phyloP scores from a whole-genome alignment of 2,113 vertebrate genomes.

The Probosciger aterrimus region DNA sequence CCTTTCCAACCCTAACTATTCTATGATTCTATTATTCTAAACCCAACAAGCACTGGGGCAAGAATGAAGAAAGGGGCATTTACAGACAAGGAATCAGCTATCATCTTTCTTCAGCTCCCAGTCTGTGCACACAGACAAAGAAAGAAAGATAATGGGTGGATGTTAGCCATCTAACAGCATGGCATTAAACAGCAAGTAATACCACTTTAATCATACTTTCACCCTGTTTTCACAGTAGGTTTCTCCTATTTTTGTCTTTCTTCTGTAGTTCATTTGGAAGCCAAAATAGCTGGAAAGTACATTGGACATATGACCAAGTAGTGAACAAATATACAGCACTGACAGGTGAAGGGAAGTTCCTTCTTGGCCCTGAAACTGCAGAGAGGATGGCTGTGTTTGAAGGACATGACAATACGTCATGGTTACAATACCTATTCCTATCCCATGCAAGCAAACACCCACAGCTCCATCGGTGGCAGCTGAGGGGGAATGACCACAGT shows the following conservation, averaged over 20 bases:
- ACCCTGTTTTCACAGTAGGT: background rate
- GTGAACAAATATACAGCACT: background rate
- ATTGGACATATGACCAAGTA: background rate
- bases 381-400: background rate
- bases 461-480: background rate
- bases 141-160: background rate
- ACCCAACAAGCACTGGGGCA: background rate
- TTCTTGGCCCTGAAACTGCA: background rate
- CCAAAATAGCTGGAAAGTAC: background rate
- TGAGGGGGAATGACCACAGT: background rate
- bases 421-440: background rate
- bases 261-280: background rate
- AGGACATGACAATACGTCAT: accelerated
- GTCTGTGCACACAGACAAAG: background rate
- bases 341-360: background rate
- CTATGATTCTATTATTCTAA: background rate
- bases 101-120: background rate
- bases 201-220: background rate
- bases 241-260: background rate
- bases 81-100: background rate
- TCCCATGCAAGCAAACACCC: accelerated
- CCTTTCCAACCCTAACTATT: too few species aligned
- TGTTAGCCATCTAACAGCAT: background rate
- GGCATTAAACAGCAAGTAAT: background rate
- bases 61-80: background rate